Conservation (phyloP, 1,140 invertebrate genomes). For the Megalonaias nervosa region DNA sequence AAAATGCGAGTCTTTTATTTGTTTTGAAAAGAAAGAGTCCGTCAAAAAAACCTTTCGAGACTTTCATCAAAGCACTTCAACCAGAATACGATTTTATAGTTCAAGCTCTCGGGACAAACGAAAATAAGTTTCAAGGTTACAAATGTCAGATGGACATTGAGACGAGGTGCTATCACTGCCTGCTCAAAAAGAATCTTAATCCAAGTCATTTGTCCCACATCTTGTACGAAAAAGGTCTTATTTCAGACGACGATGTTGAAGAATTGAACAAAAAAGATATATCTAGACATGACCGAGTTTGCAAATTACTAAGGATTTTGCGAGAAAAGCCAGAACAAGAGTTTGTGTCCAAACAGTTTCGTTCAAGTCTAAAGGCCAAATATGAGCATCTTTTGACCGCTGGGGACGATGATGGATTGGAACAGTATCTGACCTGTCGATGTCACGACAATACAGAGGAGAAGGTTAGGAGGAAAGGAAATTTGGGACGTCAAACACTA, state of each 20-base stretch:
- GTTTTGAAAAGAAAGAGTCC: conserved; percentile 9
- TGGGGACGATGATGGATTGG: neutral
- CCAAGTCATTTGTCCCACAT: conserved; percentile 9
- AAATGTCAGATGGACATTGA: neutral
- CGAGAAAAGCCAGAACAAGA: neutral
- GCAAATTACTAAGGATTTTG: neutral
- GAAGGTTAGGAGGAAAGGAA: neutral
- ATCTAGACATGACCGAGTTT: neutral
- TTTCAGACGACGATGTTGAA: conserved; percentile 21
- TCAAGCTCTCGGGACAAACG: neutral
- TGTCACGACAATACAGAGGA: neutral
- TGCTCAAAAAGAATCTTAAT: conserved; percentile 4
- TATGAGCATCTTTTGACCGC: conserved; percentile 7
- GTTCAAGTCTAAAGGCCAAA: conserved; percentile 3
- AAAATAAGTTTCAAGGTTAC: neutral
- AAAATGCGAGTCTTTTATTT: conserved; percentile 11
- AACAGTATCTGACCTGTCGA: neutral
- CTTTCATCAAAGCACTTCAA: conserved; percentile 6
- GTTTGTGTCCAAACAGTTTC: neutral
- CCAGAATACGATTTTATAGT: conserved; percentile 15
- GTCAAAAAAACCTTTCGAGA: neutral
- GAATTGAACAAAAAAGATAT: neutral
- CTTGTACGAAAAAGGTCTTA: conserved; percentile 10
- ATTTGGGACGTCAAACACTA: too few species aligned
- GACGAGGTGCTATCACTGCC: conserved; percentile 1